These are phyloP conservation scores for Staurois parvus DNA, from an alignment of 2,797 vertebrate species.

Conservation along the genomic window DNA sequence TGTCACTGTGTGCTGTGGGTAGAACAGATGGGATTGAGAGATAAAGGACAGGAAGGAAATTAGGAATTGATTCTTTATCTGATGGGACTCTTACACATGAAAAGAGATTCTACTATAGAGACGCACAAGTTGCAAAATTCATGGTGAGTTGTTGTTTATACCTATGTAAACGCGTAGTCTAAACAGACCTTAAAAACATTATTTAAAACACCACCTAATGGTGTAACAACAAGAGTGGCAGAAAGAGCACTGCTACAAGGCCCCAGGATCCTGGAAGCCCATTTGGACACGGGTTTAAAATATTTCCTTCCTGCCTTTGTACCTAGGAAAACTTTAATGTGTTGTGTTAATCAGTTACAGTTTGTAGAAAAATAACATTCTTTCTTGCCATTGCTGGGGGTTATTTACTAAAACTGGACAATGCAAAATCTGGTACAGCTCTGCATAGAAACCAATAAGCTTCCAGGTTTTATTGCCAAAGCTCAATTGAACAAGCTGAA, in stretches of 20 bases:
- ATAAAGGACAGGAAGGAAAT: constrained; percentile 50
- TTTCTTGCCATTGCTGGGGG: too few relatives aligned
- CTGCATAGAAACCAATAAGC: too few relatives aligned
- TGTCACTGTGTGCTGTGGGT: constrained; percentile 28
- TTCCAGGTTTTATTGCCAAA: too few relatives aligned
- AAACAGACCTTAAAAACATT: background rate
- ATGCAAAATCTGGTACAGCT: too few relatives aligned
- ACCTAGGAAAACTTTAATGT: too few relatives aligned
- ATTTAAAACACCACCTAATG: background rate
- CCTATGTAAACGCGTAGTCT: background rate
- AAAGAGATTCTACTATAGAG: background rate
- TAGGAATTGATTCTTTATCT: constrained; percentile 50
- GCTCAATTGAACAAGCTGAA: too few relatives aligned
- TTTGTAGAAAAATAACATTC: too few relatives aligned
- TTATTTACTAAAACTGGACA: too few relatives aligned
- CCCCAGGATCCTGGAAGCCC: background rate
- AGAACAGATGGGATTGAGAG: constrained; percentile 30
- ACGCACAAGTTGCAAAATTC: background rate
- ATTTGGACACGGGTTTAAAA: background rate
- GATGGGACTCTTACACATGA: constrained; percentile 31
- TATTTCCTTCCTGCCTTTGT: background rate
- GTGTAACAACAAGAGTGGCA: background rate
- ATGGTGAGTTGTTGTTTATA: background rate
- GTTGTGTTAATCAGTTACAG: too few relatives aligned
- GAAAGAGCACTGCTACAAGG: background rate